Conservation (phyloP, 1,140 invertebrate genomes). For the Zaprionus capensis region DNA sequence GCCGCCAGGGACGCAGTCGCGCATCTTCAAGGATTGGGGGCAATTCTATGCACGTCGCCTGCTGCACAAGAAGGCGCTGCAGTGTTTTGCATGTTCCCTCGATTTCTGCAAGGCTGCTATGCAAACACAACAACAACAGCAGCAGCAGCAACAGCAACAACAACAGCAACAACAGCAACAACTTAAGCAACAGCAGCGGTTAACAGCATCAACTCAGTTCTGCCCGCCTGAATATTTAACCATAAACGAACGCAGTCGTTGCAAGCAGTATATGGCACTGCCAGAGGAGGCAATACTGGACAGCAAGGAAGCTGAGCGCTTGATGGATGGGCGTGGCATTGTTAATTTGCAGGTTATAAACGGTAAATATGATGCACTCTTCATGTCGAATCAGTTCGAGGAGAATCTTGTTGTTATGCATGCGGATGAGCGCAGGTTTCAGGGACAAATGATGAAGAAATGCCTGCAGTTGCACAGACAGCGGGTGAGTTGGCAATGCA, state of each 20-base stretch:
- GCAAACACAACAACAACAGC: background rate
- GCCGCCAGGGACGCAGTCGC: slow-evolving; percentile 31
- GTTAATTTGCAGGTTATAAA: background rate
- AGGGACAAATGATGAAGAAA: background rate
- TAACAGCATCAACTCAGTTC: too few relatives aligned
- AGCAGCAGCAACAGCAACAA: background rate
- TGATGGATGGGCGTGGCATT: background rate
- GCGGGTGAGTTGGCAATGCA: slow-evolving; percentile 17
- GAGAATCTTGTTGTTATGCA: slow-evolving; percentile 24
- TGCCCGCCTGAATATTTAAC: background rate
- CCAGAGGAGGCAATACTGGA: slow-evolving; percentile 36
- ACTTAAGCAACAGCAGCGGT: too few relatives aligned
- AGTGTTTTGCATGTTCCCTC: slow-evolving; percentile 15
- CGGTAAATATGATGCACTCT: slow-evolving; percentile 39
- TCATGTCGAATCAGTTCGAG: slow-evolving; percentile 54
- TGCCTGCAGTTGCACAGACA: slow-evolving; percentile 5
- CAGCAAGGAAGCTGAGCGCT: slow-evolving; percentile 16
- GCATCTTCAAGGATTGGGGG: slow-evolving; percentile 53
- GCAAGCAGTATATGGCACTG: slow-evolving; percentile 24
- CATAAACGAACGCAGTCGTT: slow-evolving; percentile 9
- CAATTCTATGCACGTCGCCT: slow-evolving; percentile 32
- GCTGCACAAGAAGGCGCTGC: slow-evolving; percentile 29
- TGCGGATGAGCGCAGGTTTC: slow-evolving; percentile 14
- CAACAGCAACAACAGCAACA: background rate
- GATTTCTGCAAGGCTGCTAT: slow-evolving; percentile 13